Percentiles rank a stretch among this genome's conserved stretches.
phyloP scores from a whole-genome alignment of 2,113 vertebrate species.

The Balaeniceps rex region DNA sequence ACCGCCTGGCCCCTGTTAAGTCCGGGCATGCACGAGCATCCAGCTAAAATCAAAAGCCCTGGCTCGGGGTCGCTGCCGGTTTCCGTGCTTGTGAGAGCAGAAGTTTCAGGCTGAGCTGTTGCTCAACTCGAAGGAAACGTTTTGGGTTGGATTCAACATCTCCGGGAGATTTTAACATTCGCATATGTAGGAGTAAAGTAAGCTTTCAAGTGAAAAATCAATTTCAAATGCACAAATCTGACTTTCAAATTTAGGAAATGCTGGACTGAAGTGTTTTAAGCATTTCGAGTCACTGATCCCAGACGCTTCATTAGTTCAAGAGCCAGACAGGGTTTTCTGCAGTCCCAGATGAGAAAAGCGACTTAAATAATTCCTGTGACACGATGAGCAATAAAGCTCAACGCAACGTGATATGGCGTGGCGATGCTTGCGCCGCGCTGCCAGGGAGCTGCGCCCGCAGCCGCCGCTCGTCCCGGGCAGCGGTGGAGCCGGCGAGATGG shows the following conservation, averaged over 20 bases:
- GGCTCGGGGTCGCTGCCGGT: background rate
- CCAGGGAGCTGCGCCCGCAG: background rate
- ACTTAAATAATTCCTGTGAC: constrained; percentile 28
- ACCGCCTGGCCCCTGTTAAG: background rate
- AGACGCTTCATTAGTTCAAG: background rate
- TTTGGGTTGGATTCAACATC: background rate
- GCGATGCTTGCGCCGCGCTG: background rate
- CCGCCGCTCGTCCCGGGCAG: background rate
- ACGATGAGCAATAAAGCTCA: background rate
- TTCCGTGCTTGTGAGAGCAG: background rate
- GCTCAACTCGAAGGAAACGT: fast-evolving
- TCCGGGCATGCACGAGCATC: background rate
- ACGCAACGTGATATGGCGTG: background rate
- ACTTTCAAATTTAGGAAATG: background rate
- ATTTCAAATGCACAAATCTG: background rate
- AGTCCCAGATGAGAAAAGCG: background rate
- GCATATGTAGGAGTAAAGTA: background rate
- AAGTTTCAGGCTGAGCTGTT: background rate
- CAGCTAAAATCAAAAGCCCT: background rate
- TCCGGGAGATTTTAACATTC: fast-evolving
- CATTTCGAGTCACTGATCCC: background rate
- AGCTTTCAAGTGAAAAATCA: background rate
- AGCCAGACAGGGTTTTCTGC: background rate
- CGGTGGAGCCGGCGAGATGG: background rate
- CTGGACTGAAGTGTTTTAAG: background rate